Evolutionary conservation across 2,888 invertebrate genomes (phyloP), one percentile per base, ranked within the genome.

Genomic region (Lasioglossum leucozonium): DNA sequence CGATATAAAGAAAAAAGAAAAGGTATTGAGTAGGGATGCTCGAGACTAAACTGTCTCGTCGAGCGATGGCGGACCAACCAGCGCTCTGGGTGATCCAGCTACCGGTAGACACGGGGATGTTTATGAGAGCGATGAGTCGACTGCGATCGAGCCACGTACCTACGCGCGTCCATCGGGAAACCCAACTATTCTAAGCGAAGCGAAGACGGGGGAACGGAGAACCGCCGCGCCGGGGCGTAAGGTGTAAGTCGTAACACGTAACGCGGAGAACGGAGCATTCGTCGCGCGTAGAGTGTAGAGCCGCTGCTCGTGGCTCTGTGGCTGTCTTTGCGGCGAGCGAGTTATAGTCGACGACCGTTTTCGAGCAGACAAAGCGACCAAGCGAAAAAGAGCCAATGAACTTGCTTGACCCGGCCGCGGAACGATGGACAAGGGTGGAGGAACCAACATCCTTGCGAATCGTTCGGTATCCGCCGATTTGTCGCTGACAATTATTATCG

Each of bases 301-400:
- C n/a, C n/a, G 26, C 13, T 26, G 13, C 11, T 26, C n/a, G n/a
- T 26, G 34, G 34, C 34, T 4, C 13, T 5, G 26, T 13, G 26
- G 5, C 13, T 58, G 58, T 13, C 13, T 26, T n/a, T 58, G 58
- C 5, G 58, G 26, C 65, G 34, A 65, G 44, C 11, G 16, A 10
- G 30, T 26, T 37, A 65, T 8, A 4, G 47, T 22, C 16, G 47
- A 37, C 34, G 34, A 73, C 18, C 26, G 37, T 30, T 67, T 65
- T 40, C 44, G 51, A 72, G 34, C n/a, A 13, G 34, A 30, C 30
- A 11, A 40, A 34, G 34, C 62, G 26, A 30, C n/a, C 30, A 6
- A 34, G 26, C 40, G 72, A 47, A 72, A 77, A 80, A 77, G 71
- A 72, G 81, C 62, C 77, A 81, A 81, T 44, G 72, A 77, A 81